Evolutionary conservation across 2,113 vertebrate species (phyloP).

Genomic region (Hydrolagus affinis): DNA sequence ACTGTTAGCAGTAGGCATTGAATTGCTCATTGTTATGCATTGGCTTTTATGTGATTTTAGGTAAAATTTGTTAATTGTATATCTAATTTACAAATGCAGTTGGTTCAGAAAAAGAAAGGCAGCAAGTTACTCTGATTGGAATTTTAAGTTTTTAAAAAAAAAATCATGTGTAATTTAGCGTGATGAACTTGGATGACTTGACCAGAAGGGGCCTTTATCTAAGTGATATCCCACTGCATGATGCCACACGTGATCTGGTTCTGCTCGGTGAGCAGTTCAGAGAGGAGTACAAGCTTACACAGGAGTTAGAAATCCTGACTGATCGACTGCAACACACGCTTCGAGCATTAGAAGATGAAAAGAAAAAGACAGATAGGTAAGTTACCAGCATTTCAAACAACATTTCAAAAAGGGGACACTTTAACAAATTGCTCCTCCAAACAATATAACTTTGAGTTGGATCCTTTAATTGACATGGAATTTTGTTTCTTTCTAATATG

Average conservation of each 20-base stretch:
- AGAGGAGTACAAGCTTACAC: constrained; percentile 95
- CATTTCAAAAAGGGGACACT: neutral
- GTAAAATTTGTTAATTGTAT: neutral
- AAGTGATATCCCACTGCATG: constrained; percentile 92
- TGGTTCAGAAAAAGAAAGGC: no score
- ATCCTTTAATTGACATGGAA: no score
- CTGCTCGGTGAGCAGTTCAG: constrained; percentile 93
- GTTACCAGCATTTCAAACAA: neutral
- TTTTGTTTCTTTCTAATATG: no score
- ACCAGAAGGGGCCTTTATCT: constrained; percentile 88
- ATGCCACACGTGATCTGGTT: constrained; percentile 93
- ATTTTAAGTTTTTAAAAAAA: neutral
- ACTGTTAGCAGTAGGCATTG: neutral
- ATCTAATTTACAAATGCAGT: neutral
- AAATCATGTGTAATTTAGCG: constrained; percentile 52
- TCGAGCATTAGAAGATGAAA: constrained; percentile 89
- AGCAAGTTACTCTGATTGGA: neutral
- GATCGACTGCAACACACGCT: constrained; percentile 93
- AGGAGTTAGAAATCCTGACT: constrained; percentile 91
- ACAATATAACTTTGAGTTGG: no score
- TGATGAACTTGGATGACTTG: constrained; percentile 95
- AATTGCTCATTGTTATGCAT: neutral
- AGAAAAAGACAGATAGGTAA: constrained; percentile 98
- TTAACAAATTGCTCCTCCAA: neutral
- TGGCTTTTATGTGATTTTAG: neutral